phyloP scores from a whole-genome alignment of 2,797 vertebrate species.

The Coracias cyanogaster region DNA sequence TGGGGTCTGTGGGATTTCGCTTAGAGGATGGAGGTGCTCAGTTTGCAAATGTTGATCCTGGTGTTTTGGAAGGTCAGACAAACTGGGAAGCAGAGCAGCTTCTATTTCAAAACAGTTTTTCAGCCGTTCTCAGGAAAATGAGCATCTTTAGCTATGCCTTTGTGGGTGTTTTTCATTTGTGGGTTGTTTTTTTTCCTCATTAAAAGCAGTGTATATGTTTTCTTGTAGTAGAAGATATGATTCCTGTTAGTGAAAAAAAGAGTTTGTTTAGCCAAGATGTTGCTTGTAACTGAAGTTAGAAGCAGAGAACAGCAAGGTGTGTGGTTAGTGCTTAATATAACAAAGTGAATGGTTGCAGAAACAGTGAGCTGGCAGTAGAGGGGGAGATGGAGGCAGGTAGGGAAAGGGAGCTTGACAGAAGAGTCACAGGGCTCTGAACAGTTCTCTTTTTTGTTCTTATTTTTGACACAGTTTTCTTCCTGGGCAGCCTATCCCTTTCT shows the following conservation, averaged over 20 bases:
- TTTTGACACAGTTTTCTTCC: neutral
- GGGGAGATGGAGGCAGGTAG: neutral
- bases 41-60: neutral
- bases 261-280: neutral
- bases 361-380: neutral
- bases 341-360: neutral
- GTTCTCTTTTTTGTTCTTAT: neutral
- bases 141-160: neutral
- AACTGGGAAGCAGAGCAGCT: neutral
- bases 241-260: neutral
- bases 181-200: accelerated
- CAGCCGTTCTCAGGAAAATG: neutral
- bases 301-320: neutral
- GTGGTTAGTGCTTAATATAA: neutral
- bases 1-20: neutral
- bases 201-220: neutral
- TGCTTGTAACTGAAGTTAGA: neutral
- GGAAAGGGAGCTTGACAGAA: neutral
- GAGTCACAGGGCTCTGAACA: neutral
- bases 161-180: neutral
- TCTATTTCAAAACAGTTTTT: neutral
- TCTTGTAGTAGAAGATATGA: neutral
- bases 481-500: neutral
- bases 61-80: neutral
- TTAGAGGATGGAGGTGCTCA: neutral